Conservation (phyloP, 2,797 vertebrate species). For the Leptodactylus fallax region DNA sequence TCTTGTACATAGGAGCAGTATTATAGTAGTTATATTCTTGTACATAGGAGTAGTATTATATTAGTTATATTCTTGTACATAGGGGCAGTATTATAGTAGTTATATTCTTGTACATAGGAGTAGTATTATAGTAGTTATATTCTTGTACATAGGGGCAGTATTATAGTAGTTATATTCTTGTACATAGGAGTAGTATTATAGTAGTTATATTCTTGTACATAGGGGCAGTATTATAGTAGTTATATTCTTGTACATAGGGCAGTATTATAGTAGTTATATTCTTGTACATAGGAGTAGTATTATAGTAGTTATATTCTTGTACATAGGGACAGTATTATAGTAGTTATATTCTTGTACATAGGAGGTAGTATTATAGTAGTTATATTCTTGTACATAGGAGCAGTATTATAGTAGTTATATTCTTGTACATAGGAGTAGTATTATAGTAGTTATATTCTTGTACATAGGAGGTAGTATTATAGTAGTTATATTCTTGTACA, state of each 20-base stretch:
- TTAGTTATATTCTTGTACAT: no score
- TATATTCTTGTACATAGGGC: not conserved
- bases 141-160: no score
- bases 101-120: not conserved
- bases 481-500: not conserved
- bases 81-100: not conserved
- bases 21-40: no score
- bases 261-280: no score
- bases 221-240: not conserved
- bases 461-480: not conserved
- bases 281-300: not conserved
- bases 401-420: no score
- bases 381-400: no score
- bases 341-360: constrained; percentile 1
- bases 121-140: no score
- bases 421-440: not conserved
- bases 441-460: not conserved
- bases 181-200: not conserved
- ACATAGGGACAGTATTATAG: not conserved
- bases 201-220: constrained; percentile 2
- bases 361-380: not conserved
- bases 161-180: no score
- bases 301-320: not conserved
- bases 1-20: not conserved
- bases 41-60: no score